Evolutionary conservation across 1,140 invertebrate genomes (phyloP).

Genomic region (Drosophila watanabei): DNA sequence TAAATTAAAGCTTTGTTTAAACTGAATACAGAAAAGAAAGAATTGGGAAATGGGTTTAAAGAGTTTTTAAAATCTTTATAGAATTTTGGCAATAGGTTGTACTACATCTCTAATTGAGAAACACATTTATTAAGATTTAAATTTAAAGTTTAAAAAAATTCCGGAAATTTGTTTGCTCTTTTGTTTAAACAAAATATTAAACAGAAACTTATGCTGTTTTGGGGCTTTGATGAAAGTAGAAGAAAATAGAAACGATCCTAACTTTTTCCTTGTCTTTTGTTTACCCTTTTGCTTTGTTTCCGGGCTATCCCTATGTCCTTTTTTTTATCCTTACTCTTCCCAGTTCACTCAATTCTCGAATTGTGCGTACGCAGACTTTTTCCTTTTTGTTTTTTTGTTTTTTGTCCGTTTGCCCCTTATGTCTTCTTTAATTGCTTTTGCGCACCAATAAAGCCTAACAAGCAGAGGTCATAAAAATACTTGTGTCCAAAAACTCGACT

Average conservation of each 20-base stretch:
- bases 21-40: too few relatives aligned
- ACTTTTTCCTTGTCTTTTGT: conserved; percentile 4
- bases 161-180: too few relatives aligned
- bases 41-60: background rate
- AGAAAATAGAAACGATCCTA: background rate
- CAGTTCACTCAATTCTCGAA: conserved; percentile 23
- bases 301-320: conserved; percentile 8
- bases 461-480: conserved; percentile 65
- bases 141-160: too few relatives aligned
- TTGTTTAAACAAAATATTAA: background rate
- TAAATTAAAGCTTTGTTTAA: conserved; percentile 11
- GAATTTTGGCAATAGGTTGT: too few relatives aligned
- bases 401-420: conserved; percentile 39
- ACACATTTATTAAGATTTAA: too few relatives aligned
- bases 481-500: conserved; percentile 51
- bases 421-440: conserved; percentile 66
- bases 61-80: background rate
- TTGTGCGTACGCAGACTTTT: conserved; percentile 38
- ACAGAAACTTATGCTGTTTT: background rate
- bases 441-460: conserved; percentile 66
- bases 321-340: conserved; percentile 27
- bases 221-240: background rate
- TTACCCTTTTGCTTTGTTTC: conserved; percentile 18
- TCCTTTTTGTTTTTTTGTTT: conserved; percentile 8
- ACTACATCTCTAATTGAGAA: too few relatives aligned